These are phyloP conservation scores for Venusia cambrica DNA, from an alignment of 2,888 invertebrate species.

Conservation along the genomic window DNA sequence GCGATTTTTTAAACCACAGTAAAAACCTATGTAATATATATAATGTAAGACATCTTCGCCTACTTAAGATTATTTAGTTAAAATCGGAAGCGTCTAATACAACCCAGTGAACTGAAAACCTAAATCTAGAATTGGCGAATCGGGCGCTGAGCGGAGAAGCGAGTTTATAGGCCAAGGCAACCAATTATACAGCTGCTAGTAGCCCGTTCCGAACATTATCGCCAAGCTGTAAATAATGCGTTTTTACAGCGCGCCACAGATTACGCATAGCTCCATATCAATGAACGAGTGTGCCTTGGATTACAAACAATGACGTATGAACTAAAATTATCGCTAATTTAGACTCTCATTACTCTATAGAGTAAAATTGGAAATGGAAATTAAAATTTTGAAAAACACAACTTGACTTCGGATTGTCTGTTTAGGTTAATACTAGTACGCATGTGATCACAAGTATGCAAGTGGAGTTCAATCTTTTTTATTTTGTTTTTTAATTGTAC, in stretches of 20 bases:
- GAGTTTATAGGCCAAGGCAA: slow-evolving; percentile 75
- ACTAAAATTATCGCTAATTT: no score
- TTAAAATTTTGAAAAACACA: no score
- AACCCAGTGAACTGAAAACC: slow-evolving; percentile 78
- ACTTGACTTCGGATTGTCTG: no score
- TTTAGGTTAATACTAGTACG: no score
- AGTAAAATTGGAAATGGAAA: no score
- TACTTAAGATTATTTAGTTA: slow-evolving; percentile 19
- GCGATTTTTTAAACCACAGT: no score
- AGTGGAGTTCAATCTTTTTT: no score
- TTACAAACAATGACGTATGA: background rate
- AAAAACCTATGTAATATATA: no score
- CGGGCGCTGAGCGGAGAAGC: slow-evolving; percentile 55
- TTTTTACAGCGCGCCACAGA: slow-evolving; percentile 38
- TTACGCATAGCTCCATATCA: slow-evolving; percentile 1
- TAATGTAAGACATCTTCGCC: slow-evolving; percentile 1
- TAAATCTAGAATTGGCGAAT: slow-evolving; percentile 78
- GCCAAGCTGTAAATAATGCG: slow-evolving; percentile 38
- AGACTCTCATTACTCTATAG: no score
- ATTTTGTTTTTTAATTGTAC: no score
- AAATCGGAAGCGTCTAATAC: slow-evolving; percentile 58
- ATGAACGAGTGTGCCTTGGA: background rate
- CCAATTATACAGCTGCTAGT: slow-evolving; percentile 57
- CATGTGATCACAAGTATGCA: no score
- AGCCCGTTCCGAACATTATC: slow-evolving; percentile 39